Percentiles rank a stretch among this genome's conserved stretches.
phyloP scores from a whole-genome alignment of 2,113 vertebrate genomes.

The Balaeniceps rex region DNA sequence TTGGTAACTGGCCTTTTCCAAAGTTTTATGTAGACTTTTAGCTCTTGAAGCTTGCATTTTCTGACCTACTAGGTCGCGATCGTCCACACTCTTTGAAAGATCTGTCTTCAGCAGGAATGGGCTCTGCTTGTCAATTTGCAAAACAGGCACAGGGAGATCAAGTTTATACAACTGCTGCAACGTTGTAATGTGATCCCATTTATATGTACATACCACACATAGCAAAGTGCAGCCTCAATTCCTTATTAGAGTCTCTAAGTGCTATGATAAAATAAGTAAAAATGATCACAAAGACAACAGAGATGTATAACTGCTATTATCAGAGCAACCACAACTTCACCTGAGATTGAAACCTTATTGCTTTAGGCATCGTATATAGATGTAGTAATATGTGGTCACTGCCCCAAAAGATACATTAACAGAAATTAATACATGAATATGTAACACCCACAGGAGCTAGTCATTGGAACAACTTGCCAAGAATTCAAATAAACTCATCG shows the following conservation, averaged over 20 bases:
- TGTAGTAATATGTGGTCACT: neutral
- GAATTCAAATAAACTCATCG: neutral
- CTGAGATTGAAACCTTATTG: neutral
- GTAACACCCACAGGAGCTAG: too few relatives aligned
- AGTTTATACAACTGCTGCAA: neutral
- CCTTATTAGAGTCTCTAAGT: neutral
- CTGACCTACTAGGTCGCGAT: neutral
- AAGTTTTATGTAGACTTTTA: neutral
- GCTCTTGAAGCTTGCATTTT: neutral
- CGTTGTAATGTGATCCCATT: neutral
- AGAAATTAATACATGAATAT: neutral
- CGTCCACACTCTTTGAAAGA: neutral
- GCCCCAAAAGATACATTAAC: neutral
- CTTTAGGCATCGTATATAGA: neutral
- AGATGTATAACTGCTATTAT: neutral
- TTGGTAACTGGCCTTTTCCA: neutral
- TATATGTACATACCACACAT: neutral
- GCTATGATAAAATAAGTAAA: neutral
- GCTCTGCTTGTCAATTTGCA: neutral
- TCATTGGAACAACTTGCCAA: neutral
- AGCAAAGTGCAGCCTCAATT: neutral
- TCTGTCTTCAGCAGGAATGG: neutral
- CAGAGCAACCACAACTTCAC: neutral
- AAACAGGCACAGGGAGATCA: neutral
- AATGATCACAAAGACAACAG: neutral